These are phyloP conservation scores for Musca domestica DNA, from an alignment of 1,140 invertebrate genomes.

Conservation along the genomic window DNA sequence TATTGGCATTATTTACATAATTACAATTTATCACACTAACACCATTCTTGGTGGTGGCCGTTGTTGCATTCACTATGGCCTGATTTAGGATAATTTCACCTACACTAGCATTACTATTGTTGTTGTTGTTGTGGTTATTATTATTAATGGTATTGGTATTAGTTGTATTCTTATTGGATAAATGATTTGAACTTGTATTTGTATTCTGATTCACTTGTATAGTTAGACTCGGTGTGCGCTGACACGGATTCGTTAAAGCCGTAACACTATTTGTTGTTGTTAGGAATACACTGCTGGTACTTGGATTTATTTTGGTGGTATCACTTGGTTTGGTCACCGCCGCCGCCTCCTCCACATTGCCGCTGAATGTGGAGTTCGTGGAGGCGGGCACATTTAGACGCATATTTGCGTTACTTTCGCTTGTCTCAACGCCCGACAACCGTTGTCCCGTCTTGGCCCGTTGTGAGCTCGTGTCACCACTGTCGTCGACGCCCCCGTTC, in stretches of 20 bases:
- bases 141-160: constrained; percentile 4
- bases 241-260: constrained; percentile 39
- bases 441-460: neutral
- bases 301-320: constrained; percentile 27
- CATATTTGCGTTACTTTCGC: constrained; percentile 26
- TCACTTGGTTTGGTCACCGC: constrained; percentile 6
- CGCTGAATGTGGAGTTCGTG: neutral
- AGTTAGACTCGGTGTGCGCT: constrained; percentile 46
- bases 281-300: constrained; percentile 40
- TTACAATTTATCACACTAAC: constrained; percentile 20
- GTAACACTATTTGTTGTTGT: constrained; percentile 24
- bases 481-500: neutral
- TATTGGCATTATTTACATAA: constrained; percentile 6
- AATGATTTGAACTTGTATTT: constrained; percentile 27
- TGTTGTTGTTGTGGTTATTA: constrained; percentile 19
- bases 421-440: neutral
- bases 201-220: constrained; percentile 48
- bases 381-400: constrained; percentile 30
- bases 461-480: neutral
- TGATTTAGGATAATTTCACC: constrained; percentile 26
- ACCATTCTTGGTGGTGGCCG: constrained; percentile 18
- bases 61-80: constrained; percentile 26
- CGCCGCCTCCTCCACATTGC: neutral
- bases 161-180: constrained; percentile 31
- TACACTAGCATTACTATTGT: constrained; percentile 31